Evolutionary conservation across 2,113 vertebrate genomes (phyloP), one percentile per base, ranked within the genome.

Genomic region (Thalassoma bifasciatum): DNA sequence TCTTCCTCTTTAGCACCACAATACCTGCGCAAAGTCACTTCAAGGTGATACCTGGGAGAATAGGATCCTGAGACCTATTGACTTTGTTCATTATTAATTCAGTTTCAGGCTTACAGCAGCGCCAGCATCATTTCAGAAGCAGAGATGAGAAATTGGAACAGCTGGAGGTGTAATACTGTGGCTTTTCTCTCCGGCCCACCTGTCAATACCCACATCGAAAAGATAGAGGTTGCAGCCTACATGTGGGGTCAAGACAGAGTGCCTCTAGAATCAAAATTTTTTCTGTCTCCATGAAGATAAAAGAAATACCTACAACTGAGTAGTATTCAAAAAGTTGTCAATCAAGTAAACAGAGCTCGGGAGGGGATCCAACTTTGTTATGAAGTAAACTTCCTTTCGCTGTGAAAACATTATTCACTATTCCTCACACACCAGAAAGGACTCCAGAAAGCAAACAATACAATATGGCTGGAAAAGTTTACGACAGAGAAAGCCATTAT

Each of bases 81-180:
- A 92, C 91, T 91, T 75, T 86, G 77, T 92, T 92, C 90, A 93
- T 93, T 93, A 92, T 91, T 93, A 93, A 94, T 94, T 93, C 91
- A 93, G 91, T 88, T 91, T 88, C 85, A 74, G 86, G 89, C 90
- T 91, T 84, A 86, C 88, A 86, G 91, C 86, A 84, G 88, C 76
- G 13, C 72, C 86, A 60, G 81, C 90, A 89, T 93, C 77, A 93
- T 92, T 91, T 92, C 86, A 92, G 86, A 89, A 58, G 86, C 86
- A 77, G 80, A 85, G 81, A 92, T 88, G 87, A 92, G 92, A 92
- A 88, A 91, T 88, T 89, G 86, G 88, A 92, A 83, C 89, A 86
- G 88, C 89, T 88, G 86, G 88, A 87, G 88, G 84, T 90, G 78
- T 88, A 92, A 92, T 90, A 84, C 79, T 77, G 66, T 82, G 86